These are phyloP conservation scores for Meloe dianella DNA, from an alignment of 2,888 invertebrate genomes.

Conservation along the genomic window DNA sequence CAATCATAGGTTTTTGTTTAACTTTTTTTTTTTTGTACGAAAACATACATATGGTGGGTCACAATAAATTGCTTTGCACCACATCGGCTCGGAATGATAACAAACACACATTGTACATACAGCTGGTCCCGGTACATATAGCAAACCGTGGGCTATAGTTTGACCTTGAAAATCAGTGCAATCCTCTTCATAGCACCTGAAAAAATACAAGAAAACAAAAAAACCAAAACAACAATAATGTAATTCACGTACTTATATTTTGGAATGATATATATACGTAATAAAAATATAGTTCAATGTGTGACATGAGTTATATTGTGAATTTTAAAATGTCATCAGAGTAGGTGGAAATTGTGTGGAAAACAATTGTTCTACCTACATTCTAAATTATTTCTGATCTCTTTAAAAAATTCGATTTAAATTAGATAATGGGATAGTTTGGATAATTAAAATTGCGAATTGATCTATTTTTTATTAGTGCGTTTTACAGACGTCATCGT, in stretches of 20 bases:
- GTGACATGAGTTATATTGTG: background rate
- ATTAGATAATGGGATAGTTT: background rate
- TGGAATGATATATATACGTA: background rate
- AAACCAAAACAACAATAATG: background rate
- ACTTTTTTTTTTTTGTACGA: no score
- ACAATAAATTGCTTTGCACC: conserved; percentile 88
- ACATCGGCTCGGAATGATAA: conserved; percentile 84
- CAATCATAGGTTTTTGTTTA: no score
- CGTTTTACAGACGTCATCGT: conserved; percentile 35
- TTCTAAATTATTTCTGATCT: background rate
- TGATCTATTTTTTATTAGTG: background rate
- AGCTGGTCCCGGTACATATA: conserved; percentile 84
- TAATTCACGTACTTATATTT: background rate
- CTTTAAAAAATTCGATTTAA: background rate
- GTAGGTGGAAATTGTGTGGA: background rate
- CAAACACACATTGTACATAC: conserved; percentile 86
- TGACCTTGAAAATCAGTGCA: conserved; percentile 85
- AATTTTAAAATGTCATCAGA: conserved; percentile 11
- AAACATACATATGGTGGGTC: conserved; percentile 82
- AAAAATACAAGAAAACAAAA: conserved; percentile 41
- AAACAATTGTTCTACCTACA: background rate
- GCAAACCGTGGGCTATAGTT: conserved; percentile 76
- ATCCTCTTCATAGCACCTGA: conserved; percentile 76
- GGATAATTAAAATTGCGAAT: conserved; percentile 1
- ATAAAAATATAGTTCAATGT: background rate